Evolutionary conservation across 2,888 invertebrate species (phyloP), one percentile per base, ranked within the genome.

Genomic region (Periphyllus acericola): DNA sequence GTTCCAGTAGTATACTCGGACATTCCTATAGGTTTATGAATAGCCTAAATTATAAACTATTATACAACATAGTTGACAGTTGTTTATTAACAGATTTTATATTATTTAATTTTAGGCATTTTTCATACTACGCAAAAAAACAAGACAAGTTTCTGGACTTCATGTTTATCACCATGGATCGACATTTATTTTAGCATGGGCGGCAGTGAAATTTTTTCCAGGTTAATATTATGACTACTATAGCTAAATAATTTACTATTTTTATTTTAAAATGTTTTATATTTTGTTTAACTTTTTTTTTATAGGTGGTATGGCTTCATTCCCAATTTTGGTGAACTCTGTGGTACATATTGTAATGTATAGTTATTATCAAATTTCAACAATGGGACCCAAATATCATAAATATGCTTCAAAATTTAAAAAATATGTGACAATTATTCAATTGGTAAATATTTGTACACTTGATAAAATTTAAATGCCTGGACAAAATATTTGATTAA

Each of bases 281-380:
- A 66, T 29, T 36, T 40, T 34, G 11, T 89, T 34, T 78, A 25
- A 81, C 60, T 85, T 83, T 84, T 89, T 89, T 89, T 90, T 91
- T 25, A 76, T 92, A 96, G 96, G 95, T 90, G 94, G 94, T 29
- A 93, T 94, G 91, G 92, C 94, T 74, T 93, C 94, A 0, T 94
- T 95, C 90, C 92, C 94, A 0, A 92, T 95, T 1, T 92, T 95
- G 91, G 91, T 95, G 79, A 96, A 96, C 91, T 94, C 93, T 82
- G 91, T 93, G 0, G 93, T 96, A 3, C 96, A 96, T 90, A 93
- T 95, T 5, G 91, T 96, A n/a, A 96, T 96, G 96, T 96, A 96
- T 91, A 92, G 93, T 17, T 96, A 96, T 91, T 96, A 96, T 91
- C 92, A 95, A 21, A 91, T 95, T 1, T 92, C 95, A 0, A 94